These are phyloP conservation scores for Deilephila elpenor DNA, from an alignment of 2,888 invertebrate genomes.

Conservation along the genomic window DNA sequence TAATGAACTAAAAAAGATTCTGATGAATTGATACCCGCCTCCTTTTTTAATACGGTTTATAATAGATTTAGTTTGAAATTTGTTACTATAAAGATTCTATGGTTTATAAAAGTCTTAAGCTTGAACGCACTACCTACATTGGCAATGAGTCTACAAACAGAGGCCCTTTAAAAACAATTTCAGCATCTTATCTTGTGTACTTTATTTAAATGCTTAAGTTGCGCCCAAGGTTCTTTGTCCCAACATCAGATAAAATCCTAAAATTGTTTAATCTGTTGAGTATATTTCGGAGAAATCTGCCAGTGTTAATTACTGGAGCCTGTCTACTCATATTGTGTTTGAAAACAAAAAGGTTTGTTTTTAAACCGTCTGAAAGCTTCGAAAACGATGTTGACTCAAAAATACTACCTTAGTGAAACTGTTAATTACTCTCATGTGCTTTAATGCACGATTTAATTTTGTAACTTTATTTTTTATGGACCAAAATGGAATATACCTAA, in stretches of 20 bases:
- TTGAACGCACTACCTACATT: not conserved
- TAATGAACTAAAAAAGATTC: too few relatives aligned
- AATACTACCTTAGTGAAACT: not conserved
- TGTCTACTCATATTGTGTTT: conserved; percentile 5
- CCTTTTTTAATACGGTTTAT: too few relatives aligned
- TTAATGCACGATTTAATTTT: not conserved
- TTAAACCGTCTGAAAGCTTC: conserved; percentile 4
- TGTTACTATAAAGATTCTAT: not conserved
- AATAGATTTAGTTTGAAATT: too few relatives aligned
- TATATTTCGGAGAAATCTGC: conserved; percentile 21
- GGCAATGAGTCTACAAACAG: not conserved
- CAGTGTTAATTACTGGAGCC: conserved; percentile 12
- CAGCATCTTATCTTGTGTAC: conserved; percentile 15
- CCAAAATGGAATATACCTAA: too few relatives aligned
- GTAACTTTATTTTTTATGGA: not conserved
- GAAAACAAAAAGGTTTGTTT: conserved; percentile 2
- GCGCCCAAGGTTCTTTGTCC: conserved; percentile 23
- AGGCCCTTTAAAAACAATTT: conserved; percentile 9
- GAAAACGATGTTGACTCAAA: not conserved
- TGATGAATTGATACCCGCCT: too few relatives aligned
- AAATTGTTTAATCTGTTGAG: conserved; percentile 22
- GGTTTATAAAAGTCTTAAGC: not conserved
- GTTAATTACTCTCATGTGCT: not conserved
- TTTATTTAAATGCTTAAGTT: conserved; percentile 10
- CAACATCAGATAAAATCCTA: conserved; percentile 20